Evolutionary conservation across 2,888 invertebrate genomes (phyloP), one percentile per base, ranked within the genome.

Genomic region (Diplazon laetatorius): DNA sequence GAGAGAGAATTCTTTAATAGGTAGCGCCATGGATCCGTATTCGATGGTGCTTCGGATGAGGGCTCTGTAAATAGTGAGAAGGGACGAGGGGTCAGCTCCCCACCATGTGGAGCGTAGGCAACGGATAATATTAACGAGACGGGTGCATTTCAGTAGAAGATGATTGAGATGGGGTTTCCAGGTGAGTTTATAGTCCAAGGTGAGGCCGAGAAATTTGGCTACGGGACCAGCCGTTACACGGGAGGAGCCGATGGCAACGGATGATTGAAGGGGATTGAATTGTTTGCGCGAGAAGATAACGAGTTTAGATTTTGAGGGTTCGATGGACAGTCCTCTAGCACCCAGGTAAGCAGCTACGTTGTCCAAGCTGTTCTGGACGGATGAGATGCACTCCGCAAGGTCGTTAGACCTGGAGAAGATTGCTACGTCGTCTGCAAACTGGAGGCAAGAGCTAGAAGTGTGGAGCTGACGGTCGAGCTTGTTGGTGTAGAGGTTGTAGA

Each of bases 391-490:
- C 18, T 20, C 9, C 0, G 14, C 14, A 14, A 72, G 35, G 4
- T 14, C 2, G 0, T 35, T 8, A 1, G 42, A 55, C 30, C 25
- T 63, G 0, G 63, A 59, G 12, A 25, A 46, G 9, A 78, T 57
- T 0, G 9, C 78, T 0, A 70, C 12, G 8, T 75, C 78, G 22
- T 75, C 78, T 0, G 71, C 78, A 30, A 79, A 79, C 18, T 75
- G 55, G 0, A 70, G 55, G 12, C 62, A 65, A 12, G 44, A 25
- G 30, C 69, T 57, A 1, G 8, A 2, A 0, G 35, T n/a, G n/a
- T 73, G 57, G 0, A 69, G 59, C 1, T 60, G 48, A 2, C 4
- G 4, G 1, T 70, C 48, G 1, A 70, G 22, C 20, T 59, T 16
- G 10, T 60, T 70, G 6, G 59, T 70, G 20, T 18, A 48, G 6